Conservation (phyloP, 2,888 invertebrate genomes). For the Drosophila flavopinicola region DNA sequence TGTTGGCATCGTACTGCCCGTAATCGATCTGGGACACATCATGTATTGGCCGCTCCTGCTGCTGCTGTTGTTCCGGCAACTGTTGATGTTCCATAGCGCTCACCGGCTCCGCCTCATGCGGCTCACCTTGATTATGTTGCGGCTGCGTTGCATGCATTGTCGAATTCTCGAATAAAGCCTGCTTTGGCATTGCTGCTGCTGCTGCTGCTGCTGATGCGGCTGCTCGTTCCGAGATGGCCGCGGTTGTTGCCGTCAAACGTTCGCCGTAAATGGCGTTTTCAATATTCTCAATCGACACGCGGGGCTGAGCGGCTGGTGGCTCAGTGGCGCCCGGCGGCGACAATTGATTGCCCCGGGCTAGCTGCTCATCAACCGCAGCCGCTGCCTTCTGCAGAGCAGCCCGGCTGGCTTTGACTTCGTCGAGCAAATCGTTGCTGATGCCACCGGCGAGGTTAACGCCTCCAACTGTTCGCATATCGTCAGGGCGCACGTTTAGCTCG, state of each 20-base stretch:
- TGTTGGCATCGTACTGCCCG: constrained; percentile 52
- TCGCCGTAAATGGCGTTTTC: constrained; percentile 84
- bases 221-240: constrained; percentile 17
- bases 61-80: constrained; percentile 23
- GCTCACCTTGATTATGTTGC: constrained; percentile 12
- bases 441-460: constrained; percentile 34
- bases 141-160: constrained; percentile 40
- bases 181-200: constrained; percentile 20
- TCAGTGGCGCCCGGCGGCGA: constrained; percentile 53
- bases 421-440: constrained; percentile 71
- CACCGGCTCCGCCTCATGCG: constrained; percentile 5
- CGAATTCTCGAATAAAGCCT: constrained; percentile 68
- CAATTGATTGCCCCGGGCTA: constrained; percentile 78
- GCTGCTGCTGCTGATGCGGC: constrained; percentile 24
- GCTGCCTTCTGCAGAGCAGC: constrained; percentile 68
- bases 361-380: constrained; percentile 80
- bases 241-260: constrained; percentile 67
- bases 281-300: constrained; percentile 84
- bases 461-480: constrained; percentile 11
- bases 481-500: constrained; percentile 52
- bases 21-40: constrained; percentile 50
- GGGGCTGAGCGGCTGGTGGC: constrained; percentile 46
- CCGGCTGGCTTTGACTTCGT: constrained; percentile 76
- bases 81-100: constrained; percentile 6
- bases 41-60: constrained; percentile 19